These are phyloP conservation scores for Epinephelus cyanopodus DNA, from an alignment of 2,113 vertebrate species.

Conservation along the genomic window DNA sequence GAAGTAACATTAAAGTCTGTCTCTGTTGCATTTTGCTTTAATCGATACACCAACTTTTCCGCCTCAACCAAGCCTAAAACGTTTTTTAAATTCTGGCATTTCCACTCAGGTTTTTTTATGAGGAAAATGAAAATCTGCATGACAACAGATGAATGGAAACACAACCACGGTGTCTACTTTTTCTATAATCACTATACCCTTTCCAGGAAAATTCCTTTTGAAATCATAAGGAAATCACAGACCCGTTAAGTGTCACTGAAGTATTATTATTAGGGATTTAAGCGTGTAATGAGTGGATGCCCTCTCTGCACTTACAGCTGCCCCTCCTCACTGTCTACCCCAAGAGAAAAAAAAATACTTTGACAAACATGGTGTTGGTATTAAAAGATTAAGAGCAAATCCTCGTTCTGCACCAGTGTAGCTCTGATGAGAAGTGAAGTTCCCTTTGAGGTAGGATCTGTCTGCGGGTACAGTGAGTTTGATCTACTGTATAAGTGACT, in stretches of 20 bases:
- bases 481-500: conserved; percentile 65
- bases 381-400: conserved; percentile 83
- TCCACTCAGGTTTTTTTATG: neutral
- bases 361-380: conserved; percentile 54
- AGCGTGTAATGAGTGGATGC: neutral
- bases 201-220: neutral
- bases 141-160: too few species aligned
- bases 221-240: too few species aligned
- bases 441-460: conserved; percentile 75
- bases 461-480: conserved; percentile 55
- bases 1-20: too few species aligned
- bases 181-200: neutral
- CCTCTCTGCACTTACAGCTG: conserved; percentile 17
- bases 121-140: neutral
- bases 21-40: too few species aligned
- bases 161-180: too few species aligned
- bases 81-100: neutral
- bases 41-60: too few species aligned
- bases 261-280: neutral
- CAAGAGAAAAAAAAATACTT: conserved; percentile 33
- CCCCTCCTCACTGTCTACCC: neutral
- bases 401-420: conserved; percentile 54
- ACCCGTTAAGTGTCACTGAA: neutral
- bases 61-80: too few species aligned
- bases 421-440: conserved; percentile 75